These are phyloP conservation scores for Panulirus ornatus DNA, from an alignment of 1,140 invertebrate genomes.

Conservation along the genomic window DNA sequence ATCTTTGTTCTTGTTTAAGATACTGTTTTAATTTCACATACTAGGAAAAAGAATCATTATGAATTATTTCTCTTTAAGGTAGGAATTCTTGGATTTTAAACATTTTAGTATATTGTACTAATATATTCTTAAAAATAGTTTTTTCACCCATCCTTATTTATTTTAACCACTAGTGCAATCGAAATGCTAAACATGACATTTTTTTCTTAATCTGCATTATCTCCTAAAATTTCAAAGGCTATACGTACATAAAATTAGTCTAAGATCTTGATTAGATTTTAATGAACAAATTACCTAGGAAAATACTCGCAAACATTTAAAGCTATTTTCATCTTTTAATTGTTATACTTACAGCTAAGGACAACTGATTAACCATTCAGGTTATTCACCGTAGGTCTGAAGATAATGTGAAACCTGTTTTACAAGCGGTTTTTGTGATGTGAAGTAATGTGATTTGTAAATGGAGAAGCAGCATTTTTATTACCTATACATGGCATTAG, in stretches of 20 bases:
- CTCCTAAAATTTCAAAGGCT: not conserved
- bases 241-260: conserved; percentile 6
- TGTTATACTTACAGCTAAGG: not conserved
- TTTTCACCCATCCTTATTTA: not conserved
- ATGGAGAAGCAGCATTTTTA: not conserved
- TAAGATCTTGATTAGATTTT: not conserved
- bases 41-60: not conserved
- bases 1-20: not conserved
- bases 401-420: not conserved
- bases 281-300: not conserved
- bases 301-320: not conserved
- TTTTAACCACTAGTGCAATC: not conserved
- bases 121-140: not conserved
- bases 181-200: not conserved
- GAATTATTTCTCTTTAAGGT: not conserved
- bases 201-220: not conserved
- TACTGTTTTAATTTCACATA: not conserved
- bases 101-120: not conserved
- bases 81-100: too few species aligned
- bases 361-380: not conserved
- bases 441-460: not conserved
- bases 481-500: not conserved
- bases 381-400: not conserved
- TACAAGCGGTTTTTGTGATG: not conserved
- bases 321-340: not conserved